Percentiles rank a stretch among this genome's conserved stretches.
These are phyloP conservation scores for Corynorhinus townsendii DNA, from an alignment of 2,113 vertebrate genomes.

Conservation along the genomic window DNA sequence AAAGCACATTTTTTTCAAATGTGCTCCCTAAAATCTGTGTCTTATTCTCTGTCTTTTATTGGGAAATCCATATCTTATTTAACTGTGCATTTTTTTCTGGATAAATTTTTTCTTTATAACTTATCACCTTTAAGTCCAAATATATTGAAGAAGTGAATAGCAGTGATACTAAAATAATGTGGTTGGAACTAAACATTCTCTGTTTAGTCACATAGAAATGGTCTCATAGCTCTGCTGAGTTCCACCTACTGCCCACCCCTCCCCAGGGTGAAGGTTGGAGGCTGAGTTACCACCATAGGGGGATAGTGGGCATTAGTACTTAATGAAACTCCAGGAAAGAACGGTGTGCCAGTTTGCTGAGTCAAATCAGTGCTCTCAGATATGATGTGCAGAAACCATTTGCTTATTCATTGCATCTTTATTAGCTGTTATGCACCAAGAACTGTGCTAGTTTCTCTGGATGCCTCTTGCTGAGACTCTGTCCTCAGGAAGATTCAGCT, in stretches of 20 bases:
- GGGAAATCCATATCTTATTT: neutral
- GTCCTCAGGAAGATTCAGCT: neutral
- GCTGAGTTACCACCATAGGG: neutral
- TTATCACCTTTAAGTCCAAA: neutral
- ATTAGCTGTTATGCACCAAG: neutral
- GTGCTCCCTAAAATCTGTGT: neutral
- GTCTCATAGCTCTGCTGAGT: neutral
- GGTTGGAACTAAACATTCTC: neutral
- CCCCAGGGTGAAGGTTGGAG: neutral
- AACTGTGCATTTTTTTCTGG: neutral
- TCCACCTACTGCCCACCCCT: fast-evolving
- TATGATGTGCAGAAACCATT: neutral
- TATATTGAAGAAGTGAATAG: neutral
- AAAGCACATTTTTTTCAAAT: slow-evolving; percentile 2
- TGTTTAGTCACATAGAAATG: neutral
- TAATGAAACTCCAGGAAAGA: neutral
- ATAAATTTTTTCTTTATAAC: neutral
- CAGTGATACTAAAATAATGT: neutral
- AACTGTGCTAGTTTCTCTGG: neutral
- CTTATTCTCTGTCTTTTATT: neutral
- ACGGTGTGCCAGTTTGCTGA: neutral
- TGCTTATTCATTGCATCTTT: neutral
- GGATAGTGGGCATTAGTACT: neutral
- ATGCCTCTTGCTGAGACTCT: neutral
- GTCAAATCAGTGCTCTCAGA: neutral